These are phyloP conservation scores for Merluccius polli DNA, from an alignment of 2,797 vertebrate species.

Conservation along the genomic window DNA sequence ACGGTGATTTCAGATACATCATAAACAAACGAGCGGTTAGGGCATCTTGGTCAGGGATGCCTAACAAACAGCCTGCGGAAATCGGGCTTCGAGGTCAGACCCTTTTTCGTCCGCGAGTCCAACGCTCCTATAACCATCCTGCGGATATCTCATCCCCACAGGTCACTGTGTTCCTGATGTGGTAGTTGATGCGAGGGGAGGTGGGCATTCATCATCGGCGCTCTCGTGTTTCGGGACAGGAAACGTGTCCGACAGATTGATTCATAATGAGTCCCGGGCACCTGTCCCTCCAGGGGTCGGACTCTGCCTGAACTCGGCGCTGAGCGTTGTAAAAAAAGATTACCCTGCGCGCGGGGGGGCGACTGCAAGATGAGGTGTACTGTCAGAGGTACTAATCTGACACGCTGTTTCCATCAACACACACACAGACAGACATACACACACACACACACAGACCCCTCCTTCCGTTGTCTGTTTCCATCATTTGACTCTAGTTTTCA, in stretches of 20 bases:
- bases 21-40: too few species aligned
- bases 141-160: background rate
- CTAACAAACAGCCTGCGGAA: too few species aligned
- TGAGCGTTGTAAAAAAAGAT: background rate
- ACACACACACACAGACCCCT: constrained; percentile 13
- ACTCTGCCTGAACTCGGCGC: background rate
- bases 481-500: constrained; percentile 27
- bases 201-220: background rate
- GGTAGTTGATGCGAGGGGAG: background rate
- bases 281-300: background rate
- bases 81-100: too few species aligned
- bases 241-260: background rate
- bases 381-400: background rate
- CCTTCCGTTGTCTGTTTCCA: constrained; percentile 48
- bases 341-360: background rate
- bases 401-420: background rate
- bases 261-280: background rate
- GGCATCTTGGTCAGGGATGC: too few species aligned
- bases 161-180: too few species aligned
- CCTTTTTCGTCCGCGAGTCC: too few species aligned
- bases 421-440: constrained; percentile 19
- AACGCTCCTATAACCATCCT: too few species aligned
- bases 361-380: background rate
- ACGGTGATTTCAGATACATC: too few species aligned
- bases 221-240: constrained; percentile 1